Evolutionary conservation across 2,888 invertebrate species (phyloP).

Genomic region (Chrysina gloriosa): DNA sequence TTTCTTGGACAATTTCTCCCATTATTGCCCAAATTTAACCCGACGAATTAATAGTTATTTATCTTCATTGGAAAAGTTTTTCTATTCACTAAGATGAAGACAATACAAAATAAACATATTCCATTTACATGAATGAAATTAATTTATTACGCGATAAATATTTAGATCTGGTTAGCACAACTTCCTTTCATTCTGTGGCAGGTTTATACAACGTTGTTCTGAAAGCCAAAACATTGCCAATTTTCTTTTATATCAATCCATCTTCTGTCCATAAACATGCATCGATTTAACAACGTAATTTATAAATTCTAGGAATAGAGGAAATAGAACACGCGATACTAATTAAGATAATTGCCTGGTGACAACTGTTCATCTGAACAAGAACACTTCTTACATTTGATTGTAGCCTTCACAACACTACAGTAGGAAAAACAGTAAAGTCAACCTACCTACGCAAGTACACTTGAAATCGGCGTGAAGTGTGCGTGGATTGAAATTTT

Average conservation of each 20-base stretch:
- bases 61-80: no score
- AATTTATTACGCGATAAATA: background rate
- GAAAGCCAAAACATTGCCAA: background rate
- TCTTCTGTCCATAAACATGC: no score
- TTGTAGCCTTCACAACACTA: background rate
- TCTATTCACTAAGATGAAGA: no score
- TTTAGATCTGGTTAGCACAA: background rate
- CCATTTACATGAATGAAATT: background rate
- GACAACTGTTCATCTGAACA: no score
- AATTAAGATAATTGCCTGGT: no score
- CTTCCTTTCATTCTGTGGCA: background rate
- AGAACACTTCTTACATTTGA: background rate
- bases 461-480: background rate
- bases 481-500: conserved; percentile 3
- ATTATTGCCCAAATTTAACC: no score
- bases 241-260: background rate
- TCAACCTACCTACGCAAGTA: conserved; percentile 5
- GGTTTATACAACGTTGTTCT: background rate
- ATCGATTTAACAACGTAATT: no score
- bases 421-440: conserved; percentile 1
- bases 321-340: no score
- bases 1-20: no score
- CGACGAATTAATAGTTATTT: no score
- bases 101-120: no score
- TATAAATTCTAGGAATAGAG: background rate